Conservation (phyloP, 2,888 invertebrate species). For the Sphaerophoria rueppellii region DNA sequence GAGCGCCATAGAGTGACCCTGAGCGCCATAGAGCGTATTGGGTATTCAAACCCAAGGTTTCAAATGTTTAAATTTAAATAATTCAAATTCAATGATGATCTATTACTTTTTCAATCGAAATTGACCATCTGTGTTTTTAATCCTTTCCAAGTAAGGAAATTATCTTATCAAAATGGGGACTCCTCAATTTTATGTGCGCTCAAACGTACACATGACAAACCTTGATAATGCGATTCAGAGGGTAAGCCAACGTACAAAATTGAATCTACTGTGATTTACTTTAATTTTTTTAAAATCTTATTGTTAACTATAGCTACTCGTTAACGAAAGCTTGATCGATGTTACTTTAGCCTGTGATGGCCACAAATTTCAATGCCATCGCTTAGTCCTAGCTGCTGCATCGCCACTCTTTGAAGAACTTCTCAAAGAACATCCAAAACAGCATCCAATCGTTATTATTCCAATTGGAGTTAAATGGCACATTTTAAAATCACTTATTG, state of each 20-base stretch:
- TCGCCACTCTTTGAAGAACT: constrained; percentile 86
- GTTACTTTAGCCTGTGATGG: constrained; percentile 93
- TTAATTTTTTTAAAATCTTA: too few species aligned
- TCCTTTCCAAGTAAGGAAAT: too few species aligned
- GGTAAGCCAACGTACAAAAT: constrained; percentile 18
- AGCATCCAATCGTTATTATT: constrained; percentile 89
- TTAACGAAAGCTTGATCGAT: constrained; percentile 85
- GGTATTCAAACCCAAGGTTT: too few species aligned
- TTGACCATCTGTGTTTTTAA: too few species aligned
- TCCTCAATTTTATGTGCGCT: constrained; percentile 51
- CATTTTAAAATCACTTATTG: constrained; percentile 90
- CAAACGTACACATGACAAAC: constrained; percentile 58
- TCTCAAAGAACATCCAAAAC: constrained; percentile 85
- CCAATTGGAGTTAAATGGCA: constrained; percentile 91
- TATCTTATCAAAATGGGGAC: background rate
- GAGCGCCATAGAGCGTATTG: too few species aligned
- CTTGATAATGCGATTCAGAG: constrained; percentile 55
- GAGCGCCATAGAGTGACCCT: too few species aligned
- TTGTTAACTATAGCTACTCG: constrained; percentile 65
- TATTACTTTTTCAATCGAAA: too few species aligned
- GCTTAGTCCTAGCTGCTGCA: constrained; percentile 90
- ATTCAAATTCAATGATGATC: too few species aligned
- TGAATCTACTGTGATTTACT: too few species aligned
- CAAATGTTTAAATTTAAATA: too few species aligned
- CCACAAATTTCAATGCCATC: constrained; percentile 89